phyloP scores from a whole-genome alignment of 2,888 invertebrate species.

The Hydriomena furcata region DNA sequence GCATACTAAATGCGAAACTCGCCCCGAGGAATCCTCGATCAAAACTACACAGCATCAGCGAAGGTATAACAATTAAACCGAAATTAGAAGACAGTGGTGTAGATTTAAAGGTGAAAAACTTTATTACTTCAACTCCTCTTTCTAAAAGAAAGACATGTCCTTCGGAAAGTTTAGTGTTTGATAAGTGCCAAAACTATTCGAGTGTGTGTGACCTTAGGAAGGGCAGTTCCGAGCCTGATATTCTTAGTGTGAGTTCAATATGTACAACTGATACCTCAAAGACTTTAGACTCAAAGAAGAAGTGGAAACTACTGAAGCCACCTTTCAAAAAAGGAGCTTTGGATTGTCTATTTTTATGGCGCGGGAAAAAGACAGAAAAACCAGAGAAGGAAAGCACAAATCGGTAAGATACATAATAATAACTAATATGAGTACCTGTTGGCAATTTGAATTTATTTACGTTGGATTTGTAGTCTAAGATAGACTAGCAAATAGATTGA shows the following conservation, averaged over 20 bases:
- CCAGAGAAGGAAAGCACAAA: conserved; percentile 44
- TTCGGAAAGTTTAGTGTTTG: conserved; percentile 64
- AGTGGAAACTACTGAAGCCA: conserved; percentile 68
- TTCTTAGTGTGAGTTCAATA: conserved; percentile 57
- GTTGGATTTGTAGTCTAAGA: no score
- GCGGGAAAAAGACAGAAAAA: conserved; percentile 61
- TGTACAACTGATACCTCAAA: conserved; percentile 53
- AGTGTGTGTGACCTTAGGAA: conserved; percentile 64
- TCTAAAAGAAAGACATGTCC: conserved; percentile 66
- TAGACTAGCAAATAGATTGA: no score
- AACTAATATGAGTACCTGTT: background rate
- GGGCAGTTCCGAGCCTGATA: conserved; percentile 71
- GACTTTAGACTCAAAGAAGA: conserved; percentile 63
- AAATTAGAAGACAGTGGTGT: conserved; percentile 64
- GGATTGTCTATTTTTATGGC: conserved; percentile 73
- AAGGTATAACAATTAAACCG: conserved; percentile 52
- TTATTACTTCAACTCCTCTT: conserved; percentile 70
- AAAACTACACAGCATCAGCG: conserved; percentile 64
- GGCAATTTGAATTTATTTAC: no score
- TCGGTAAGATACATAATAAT: conserved; percentile 59
- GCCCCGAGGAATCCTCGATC: conserved; percentile 45
- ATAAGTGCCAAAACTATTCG: conserved; percentile 61
- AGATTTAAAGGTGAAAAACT: conserved; percentile 55
- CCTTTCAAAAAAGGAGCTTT: conserved; percentile 70
- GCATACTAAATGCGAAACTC: conserved; percentile 68